Evolutionary conservation across 92 coral and sea anemone species (phyloP), one percentile per base, ranked within the genome.

Genomic region (Isaurus tuberculatus): DNA sequence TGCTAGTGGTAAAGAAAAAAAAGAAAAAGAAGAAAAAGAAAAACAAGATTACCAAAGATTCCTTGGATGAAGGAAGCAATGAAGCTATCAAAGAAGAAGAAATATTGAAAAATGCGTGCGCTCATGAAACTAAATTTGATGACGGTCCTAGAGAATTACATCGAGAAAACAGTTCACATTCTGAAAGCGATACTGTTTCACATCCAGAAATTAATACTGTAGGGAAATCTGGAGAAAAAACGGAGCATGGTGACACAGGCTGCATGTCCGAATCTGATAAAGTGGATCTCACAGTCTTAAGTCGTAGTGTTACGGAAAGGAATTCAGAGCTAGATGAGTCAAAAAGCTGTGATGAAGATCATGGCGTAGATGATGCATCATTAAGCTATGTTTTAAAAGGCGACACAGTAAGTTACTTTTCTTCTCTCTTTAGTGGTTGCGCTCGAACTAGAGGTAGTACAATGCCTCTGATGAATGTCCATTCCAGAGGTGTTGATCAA

Each of bases 11-110:
- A 70, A 89, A 85, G 48, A 90, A 83, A 65, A 84, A 92, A 83
- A 92, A 91, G 48, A 88, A 88, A 83, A 86, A 87, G 70, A 88
- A 80, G 73, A 81, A 85, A 84, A 91, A 80, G 55, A 60, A 57
- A 86, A 88, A 68, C 83, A 88, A 75, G 75, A 58, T 72, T 36
- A 43, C 57, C n/a, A 71, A 70, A 33, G 48, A 27, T 60, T 74
- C 87, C 6, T 43, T 13, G 36, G 73, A 34, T 31, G 72, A 42
- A 22, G 31, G 37, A 20, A 82, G 13, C 22, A 75, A 83, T 29
- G 70, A 84, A 33, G 31, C 40, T 16, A 22, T 60, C 44, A 79
- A 69, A 58, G 84, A 67, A 44, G 79, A 84, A 78, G 80, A 67
- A 67, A 58, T 81, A 22, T 49, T 19, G 23, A n/a, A 43, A 33